Evolutionary conservation across 2,113 vertebrate species (phyloP), one percentile per base, ranked within the genome.

Genomic region (Argyrosomus japonicus): DNA sequence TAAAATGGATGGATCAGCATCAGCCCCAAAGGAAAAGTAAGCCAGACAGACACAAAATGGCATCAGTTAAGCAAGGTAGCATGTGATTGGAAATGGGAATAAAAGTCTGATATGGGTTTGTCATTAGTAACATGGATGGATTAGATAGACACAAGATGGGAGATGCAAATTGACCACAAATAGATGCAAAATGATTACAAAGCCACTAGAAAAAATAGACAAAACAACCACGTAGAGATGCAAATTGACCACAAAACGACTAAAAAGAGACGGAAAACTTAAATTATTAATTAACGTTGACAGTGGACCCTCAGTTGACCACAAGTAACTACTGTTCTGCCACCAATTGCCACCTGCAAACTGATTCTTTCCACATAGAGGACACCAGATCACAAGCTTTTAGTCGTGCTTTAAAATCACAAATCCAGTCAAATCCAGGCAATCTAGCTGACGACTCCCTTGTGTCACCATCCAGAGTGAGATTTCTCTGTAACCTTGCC

Each of bases 381-480:
- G 87, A 90, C 86, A 75, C 77, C 67, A 83, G 71, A 87, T 87
- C 76, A 77, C 53, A 75, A 69, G 81, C 79, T 72, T 79, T 87
- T 75, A 83, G 76, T 87, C 63, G 87, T 50, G 3, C 76, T 81
- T 62, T 77, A 84, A 88, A 83, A 70, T 70, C 72, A 29, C 51
- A 90, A 86, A 91, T 87, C 86, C 84, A 74, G 17, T 79, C 48
- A 90, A 87, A 88, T 89, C 83, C 77, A 79, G 72, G 63, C 80
- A 85, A 87, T 87, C 65, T 81, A 82, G 32, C 65, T 69, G 80
- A 86, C 12, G 27, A 78, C 70, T 78, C 83, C 79, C 75, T 43
- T 8, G 79, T 72, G 85, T 82, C 77, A 75, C 69, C n/a, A 57
- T 80, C 78, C 76, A 77, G 62, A 81, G 70, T 45, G 78, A 88